phyloP scores from a whole-genome alignment of 2,888 invertebrate genomes.

The Cyaniris semiargus region DNA sequence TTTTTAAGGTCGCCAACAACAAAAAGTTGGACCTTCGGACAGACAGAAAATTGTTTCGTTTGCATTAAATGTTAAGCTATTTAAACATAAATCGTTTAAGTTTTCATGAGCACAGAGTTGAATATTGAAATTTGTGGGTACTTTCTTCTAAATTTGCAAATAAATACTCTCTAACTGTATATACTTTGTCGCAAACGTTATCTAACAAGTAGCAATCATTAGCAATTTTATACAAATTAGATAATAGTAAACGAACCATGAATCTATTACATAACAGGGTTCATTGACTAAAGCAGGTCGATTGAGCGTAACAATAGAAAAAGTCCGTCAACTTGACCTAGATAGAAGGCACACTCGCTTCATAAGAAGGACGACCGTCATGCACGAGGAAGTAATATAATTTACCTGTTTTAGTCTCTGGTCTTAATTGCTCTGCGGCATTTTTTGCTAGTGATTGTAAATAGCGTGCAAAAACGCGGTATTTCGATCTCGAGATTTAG shows the following conservation, averaged over 20 bases:
- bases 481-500: background rate
- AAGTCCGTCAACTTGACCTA: constrained; percentile 75
- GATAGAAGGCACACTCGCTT: constrained; percentile 60
- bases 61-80: background rate
- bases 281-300: constrained; percentile 66
- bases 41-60: background rate
- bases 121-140: background rate
- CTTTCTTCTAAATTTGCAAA: too few relatives aligned
- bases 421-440: background rate
- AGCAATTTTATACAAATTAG: constrained; percentile 3
- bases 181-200: too few relatives aligned
- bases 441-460: background rate
- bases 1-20: constrained; percentile 4
- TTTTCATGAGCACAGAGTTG: background rate
- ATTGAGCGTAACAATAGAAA: constrained; percentile 65
- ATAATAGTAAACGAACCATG: constrained; percentile 17
- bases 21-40: background rate
- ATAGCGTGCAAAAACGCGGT: background rate
- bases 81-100: background rate
- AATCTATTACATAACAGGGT: constrained; percentile 59
- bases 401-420: constrained; percentile 23
- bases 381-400: constrained; percentile 34
- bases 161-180: too few relatives aligned
- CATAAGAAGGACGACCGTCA: constrained; percentile 51
- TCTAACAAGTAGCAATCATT: background rate